A percentile compares a stretch with the other conserved stretches of the same genome.
Conservation (phyloP, 2,797 vertebrate genomes). For the Microchirus variegatus region DNA sequence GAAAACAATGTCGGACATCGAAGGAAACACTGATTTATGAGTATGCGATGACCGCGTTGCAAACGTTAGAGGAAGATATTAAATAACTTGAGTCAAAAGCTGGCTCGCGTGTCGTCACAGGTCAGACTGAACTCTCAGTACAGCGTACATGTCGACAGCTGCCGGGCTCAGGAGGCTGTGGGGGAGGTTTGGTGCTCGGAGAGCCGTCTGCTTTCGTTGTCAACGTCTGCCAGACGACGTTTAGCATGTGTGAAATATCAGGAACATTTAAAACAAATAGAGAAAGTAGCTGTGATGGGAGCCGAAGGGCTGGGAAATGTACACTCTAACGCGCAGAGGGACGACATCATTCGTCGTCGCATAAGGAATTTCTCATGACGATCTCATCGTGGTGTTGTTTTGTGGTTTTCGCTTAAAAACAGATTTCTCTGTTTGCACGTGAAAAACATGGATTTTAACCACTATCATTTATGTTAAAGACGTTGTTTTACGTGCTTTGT, state of each 20-base stretch:
- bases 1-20: too few species aligned
- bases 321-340: slow-evolving; percentile 46
- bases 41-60: background rate
- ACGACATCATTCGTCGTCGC: slow-evolving; percentile 6
- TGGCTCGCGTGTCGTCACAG: slow-evolving; percentile 2
- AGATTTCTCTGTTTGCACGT: too few species aligned
- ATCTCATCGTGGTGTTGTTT: too few species aligned
- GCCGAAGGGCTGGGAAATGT: slow-evolving; percentile 65
- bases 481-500: too few species aligned
- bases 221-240: slow-evolving; percentile 53
- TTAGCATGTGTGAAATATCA: slow-evolving; percentile 76
- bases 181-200: slow-evolving; percentile 26
- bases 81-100: background rate
- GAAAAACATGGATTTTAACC: too few species aligned
- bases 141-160: slow-evolving; percentile 22
- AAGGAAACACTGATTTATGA: background rate
- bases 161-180: background rate
- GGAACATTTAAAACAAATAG: slow-evolving; percentile 70
- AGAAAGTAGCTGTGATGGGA: slow-evolving; percentile 39
- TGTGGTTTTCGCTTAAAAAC: too few species aligned
- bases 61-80: background rate
- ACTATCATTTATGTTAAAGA: too few species aligned
- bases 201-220: slow-evolving; percentile 63
- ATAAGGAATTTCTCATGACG: background rate
- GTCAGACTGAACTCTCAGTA: slow-evolving; percentile 21